Evolutionary conservation across 1,140 invertebrate genomes (phyloP).

Genomic region (Tigriopus japonicus): DNA sequence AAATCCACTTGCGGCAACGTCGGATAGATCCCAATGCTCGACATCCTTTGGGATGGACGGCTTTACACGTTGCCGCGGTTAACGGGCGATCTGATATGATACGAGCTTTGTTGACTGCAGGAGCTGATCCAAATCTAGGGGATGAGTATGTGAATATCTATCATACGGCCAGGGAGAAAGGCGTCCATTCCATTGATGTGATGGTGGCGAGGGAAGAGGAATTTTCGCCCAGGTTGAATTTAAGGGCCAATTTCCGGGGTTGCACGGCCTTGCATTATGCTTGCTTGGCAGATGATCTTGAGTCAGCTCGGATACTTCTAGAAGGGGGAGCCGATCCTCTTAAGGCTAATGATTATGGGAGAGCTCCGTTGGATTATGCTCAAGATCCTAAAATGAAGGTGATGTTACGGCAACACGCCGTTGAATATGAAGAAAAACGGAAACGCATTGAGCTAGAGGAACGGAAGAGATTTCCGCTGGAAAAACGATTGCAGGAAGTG

Average conservation of each 20-base stretch:
- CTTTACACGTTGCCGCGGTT: constrained; percentile 59
- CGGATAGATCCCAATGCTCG: constrained; percentile 37
- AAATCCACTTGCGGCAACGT: constrained; percentile 20
- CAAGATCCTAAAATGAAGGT: constrained; percentile 36
- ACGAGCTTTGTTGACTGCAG: constrained; percentile 43
- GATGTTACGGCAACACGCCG: constrained; percentile 26
- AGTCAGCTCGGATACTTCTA: constrained; percentile 30
- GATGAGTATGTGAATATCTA: constrained; percentile 59
- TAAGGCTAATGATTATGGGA: constrained; percentile 50
- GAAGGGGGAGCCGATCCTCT: constrained; percentile 31
- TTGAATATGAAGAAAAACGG: constrained; percentile 31
- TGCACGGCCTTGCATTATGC: constrained; percentile 82
- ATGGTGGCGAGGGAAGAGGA: constrained; percentile 50
- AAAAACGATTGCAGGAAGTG: constrained; percentile 56
- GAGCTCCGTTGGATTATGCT: constrained; percentile 55
- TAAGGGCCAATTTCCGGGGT: constrained; percentile 51
- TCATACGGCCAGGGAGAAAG: constrained; percentile 33
- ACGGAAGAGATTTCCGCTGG: constrained; percentile 64
- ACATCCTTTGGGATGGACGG: constrained; percentile 62
- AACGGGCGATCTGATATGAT: constrained; percentile 46
- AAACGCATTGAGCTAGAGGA: constrained; percentile 50
- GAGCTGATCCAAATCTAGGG: constrained; percentile 54
- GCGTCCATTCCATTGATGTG: constrained; percentile 29
- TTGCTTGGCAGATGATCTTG: constrained; percentile 46
- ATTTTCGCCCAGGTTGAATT: constrained; percentile 53